Percentiles rank a stretch among this genome's conserved stretches.
Evolutionary conservation across 2,113 vertebrate genomes (phyloP).

Genomic region (Ovibos moschatus): DNA sequence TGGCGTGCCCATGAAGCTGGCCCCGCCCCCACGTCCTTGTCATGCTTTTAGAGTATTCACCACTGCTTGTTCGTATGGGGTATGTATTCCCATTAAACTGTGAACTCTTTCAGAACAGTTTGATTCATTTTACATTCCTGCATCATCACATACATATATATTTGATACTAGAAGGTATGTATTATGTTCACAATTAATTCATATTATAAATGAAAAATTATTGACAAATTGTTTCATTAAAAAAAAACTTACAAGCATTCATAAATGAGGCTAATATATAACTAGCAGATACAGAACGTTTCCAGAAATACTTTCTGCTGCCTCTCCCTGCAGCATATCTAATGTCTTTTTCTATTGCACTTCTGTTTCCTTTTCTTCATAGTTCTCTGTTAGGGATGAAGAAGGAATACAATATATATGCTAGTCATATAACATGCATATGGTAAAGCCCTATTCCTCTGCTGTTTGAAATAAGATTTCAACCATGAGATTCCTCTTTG

Average conservation of each 20-base stretch:
- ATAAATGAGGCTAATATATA: neutral
- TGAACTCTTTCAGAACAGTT: neutral
- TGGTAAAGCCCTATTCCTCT: neutral
- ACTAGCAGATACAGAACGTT: neutral
- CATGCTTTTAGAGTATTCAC: neutral
- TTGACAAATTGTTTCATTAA: neutral
- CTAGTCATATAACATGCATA: neutral
- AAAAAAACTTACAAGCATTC: neutral
- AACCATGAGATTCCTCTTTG: neutral
- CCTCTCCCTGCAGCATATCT: neutral
- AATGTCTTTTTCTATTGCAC: neutral
- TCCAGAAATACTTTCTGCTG: neutral
- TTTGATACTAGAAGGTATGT: neutral
- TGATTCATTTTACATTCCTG: neutral
- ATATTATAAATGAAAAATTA: neutral
- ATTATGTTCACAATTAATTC: neutral
- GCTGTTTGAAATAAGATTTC: neutral
- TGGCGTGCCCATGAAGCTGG: neutral
- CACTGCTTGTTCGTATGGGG: neutral
- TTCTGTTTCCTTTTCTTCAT: neutral
- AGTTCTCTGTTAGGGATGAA: neutral
- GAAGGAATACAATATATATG: neutral
- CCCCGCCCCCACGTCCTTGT: neutral
- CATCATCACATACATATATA: neutral
- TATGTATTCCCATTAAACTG: neutral